Conservation (phyloP, 2,888 invertebrate genomes). For the Phragmatobia fuliginosa region DNA sequence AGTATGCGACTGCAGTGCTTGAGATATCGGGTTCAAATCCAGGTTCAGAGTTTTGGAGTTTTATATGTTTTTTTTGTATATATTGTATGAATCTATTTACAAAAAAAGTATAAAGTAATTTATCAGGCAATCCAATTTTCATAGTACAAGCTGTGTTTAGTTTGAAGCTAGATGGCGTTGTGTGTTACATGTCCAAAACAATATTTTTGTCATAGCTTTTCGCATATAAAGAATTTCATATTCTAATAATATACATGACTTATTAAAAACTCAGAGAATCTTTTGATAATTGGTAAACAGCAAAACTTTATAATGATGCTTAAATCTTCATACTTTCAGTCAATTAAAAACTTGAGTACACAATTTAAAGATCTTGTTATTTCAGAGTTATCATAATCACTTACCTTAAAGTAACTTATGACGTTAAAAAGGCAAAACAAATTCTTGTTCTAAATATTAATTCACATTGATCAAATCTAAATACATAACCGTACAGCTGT, state of each 20-base stretch:
- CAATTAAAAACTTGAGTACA: not conserved
- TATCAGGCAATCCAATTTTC: no score
- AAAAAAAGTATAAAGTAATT: no score
- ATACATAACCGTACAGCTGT: not conserved
- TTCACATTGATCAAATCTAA: not conserved
- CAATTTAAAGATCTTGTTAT: not conserved
- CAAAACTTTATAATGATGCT: slow-evolving; percentile 16
- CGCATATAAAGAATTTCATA: not conserved
- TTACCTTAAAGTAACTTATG: not conserved
- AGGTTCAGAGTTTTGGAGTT: no score
- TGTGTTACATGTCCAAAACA: no score
- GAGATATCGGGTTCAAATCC: no score
- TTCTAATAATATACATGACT: slow-evolving; percentile 9
- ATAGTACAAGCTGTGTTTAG: no score
- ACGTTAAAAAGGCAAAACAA: not conserved
- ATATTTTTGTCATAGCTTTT: no score
- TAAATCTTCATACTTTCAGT: slow-evolving; percentile 10
- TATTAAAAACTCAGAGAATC: slow-evolving; percentile 7
- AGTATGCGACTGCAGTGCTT: no score
- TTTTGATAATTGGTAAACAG: slow-evolving; percentile 14
- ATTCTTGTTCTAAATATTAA: not conserved
- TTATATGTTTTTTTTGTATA: no score
- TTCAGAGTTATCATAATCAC: not conserved
- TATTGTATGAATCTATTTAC: no score
- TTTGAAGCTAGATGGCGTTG: no score